Base-by-base conservation (phyloP, 35 echinoderm and acorn worm species). In the Lytechinus pictus region DNA sequence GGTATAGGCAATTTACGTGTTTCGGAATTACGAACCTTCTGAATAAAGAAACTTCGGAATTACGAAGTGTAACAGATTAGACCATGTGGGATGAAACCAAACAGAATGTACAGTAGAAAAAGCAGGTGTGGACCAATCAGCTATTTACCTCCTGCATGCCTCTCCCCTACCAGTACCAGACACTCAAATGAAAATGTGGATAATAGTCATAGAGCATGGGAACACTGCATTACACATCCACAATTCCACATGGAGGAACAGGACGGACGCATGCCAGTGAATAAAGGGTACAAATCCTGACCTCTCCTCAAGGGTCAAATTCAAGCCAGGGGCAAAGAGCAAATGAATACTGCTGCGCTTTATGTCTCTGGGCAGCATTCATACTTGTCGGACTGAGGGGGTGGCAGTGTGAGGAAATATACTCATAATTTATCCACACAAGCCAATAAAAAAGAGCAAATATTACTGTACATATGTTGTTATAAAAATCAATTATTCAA, bases 261-360 rank as follows among this genome's bases (percentile, higher is more conserved):
- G 2, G 33, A 79, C 19, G 61, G 5, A 79, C 19, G 66, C 66
- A 79, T n/a, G 19, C 66, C 4, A n/a, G 21, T 79, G 66, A 79
- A 90, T 14, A 8, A 44, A 44, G 88, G 29, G 16, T 90, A 54
- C 88, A 90, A 54, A 90, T 52, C 29, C 16, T 90, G 88, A 90
- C 88, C 88, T 90, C 52, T 90, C 88, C 19, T 44, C 88, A 90
- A 12, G 52, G 88, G 88, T 90, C 88, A 90, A 90, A 28, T 90
- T 54, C 28, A 28, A 90, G 88, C 88, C 88, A 52, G 88, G 88
- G 88, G 29, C 28, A 44, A 90, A 54, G 88, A 90, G 52, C 88
- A 90, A 90, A 79, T 24, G 66, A 16, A 79, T 24, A 79, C 14
- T 24, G 21, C 16, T 24, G 66, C 66, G 19, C 66, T 79, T n/a